phyloP scores from a whole-genome alignment of 1,140 invertebrate genomes.

The Copidosoma floridanum region DNA sequence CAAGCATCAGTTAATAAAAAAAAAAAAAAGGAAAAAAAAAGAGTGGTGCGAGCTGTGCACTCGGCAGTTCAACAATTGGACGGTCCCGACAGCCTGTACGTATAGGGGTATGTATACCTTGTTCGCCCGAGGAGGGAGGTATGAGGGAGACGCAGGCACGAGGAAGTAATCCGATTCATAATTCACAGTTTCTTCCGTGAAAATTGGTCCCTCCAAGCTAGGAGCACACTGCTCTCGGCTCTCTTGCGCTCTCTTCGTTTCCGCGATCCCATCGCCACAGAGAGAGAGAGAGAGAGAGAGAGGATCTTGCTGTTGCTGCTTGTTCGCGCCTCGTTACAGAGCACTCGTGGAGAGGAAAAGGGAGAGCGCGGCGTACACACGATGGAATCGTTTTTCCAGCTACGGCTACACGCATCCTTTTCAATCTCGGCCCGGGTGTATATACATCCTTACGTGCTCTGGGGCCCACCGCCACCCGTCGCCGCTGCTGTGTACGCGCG shows the following conservation, averaged over 20 bases:
- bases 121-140: too few species aligned
- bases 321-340: slow-evolving; percentile 18
- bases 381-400: slow-evolving; percentile 13
- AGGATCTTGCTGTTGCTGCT: too few species aligned
- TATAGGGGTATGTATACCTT: too few species aligned
- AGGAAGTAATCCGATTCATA: slow-evolving; percentile 24
- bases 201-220: slow-evolving; percentile 23
- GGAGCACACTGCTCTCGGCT: not conserved
- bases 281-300: too few species aligned
- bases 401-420: not conserved
- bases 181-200: slow-evolving; percentile 18
- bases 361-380: not conserved
- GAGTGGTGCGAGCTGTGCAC: too few species aligned
- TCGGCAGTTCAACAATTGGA: slow-evolving; percentile 2
- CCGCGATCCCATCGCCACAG: slow-evolving; percentile 19
- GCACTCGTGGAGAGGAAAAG: too few species aligned
- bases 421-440: too few species aligned
- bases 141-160: not conserved
- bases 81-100: not conserved
- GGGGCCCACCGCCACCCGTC: not conserved
- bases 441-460: not conserved
- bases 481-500: not conserved
- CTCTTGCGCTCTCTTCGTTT: not conserved
- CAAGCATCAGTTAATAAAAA: slow-evolving; percentile 18
- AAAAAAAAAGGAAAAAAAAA: too few species aligned